Evolutionary conservation across 2,888 invertebrate genomes (phyloP).

Genomic region (Scaptomyza parva): DNA sequence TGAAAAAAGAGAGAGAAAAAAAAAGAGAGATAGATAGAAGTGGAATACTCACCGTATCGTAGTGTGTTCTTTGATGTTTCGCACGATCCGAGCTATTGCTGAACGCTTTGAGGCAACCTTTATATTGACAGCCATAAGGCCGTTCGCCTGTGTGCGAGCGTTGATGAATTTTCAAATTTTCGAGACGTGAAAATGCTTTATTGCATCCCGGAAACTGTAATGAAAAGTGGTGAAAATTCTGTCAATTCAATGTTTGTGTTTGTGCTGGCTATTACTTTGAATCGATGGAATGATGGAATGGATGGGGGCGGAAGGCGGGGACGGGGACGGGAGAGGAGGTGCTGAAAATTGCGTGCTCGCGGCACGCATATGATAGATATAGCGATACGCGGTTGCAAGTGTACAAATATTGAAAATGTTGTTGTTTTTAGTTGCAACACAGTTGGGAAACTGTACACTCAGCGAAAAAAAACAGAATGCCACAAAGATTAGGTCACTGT

Average conservation of each 20-base stretch:
- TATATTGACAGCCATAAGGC: slow-evolving; percentile 97
- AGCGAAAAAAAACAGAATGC: too few relatives aligned
- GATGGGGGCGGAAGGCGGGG: neutral
- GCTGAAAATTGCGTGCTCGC: slow-evolving; percentile 27
- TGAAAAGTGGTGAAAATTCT: slow-evolving; percentile 55
- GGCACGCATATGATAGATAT: slow-evolving; percentile 33
- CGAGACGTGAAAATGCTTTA: slow-evolving; percentile 98
- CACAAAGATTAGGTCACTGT: too few relatives aligned
- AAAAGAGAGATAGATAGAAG: neutral
- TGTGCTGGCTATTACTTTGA: slow-evolving; percentile 43
- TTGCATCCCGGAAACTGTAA: slow-evolving; percentile 96
- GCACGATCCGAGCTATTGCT: slow-evolving; percentile 99
- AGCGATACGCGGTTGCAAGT: slow-evolving; percentile 3
- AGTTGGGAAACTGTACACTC: neutral
- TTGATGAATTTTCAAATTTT: slow-evolving; percentile 99
- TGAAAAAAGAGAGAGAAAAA: neutral
- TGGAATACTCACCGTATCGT: slow-evolving; percentile 93
- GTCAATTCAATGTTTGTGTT: slow-evolving; percentile 44
- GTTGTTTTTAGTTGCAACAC: neutral
- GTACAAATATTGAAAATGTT: slow-evolving; percentile 35
- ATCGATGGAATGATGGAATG: too few relatives aligned
- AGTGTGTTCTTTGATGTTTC: slow-evolving; percentile 99
- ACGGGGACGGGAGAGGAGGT: neutral
- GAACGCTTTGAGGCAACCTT: slow-evolving; percentile 97
- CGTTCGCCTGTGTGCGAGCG: slow-evolving; percentile 98